Conservation (phyloP, 2,888 invertebrate species). For the Torymus tubicola region DNA sequence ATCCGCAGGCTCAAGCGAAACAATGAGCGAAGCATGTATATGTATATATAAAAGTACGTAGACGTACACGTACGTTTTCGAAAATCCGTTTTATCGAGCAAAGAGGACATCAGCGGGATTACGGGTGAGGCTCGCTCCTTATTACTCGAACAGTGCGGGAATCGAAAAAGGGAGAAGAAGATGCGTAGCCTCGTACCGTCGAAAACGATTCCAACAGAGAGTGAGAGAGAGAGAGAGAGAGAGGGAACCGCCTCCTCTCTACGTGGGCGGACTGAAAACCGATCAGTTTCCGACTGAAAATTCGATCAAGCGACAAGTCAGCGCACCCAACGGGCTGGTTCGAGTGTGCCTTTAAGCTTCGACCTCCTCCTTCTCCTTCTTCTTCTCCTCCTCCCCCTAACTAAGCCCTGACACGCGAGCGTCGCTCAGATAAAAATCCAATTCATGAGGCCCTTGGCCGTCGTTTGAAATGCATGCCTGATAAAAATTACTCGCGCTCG, state of each 20-base stretch:
- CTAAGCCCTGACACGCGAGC: conserved; percentile 49
- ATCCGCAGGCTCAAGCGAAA: conserved; percentile 13
- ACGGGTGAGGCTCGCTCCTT: conserved; percentile 18
- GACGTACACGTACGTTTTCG: conserved; percentile 13
- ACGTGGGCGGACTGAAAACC: conserved; percentile 57
- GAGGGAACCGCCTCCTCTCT: conserved; percentile 26
- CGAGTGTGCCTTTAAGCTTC: conserved; percentile 47
- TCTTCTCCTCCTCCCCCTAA: background rate
- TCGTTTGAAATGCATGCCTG: conserved; percentile 23
- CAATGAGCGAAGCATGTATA: background rate
- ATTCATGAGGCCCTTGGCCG: conserved; percentile 30
- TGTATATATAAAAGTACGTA: background rate
- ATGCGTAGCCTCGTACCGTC: conserved; percentile 39
- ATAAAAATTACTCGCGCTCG: conserved; percentile 34
- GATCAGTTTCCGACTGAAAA: conserved; percentile 55
- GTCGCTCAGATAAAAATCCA: conserved; percentile 52
- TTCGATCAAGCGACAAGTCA: conserved; percentile 58
- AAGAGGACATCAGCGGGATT: conserved; percentile 5
- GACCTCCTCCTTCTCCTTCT: conserved; percentile 29
- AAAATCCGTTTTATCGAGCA: conserved; percentile 20
- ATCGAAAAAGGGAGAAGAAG: background rate
- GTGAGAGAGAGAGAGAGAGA: conserved; percentile 25
- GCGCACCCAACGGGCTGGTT: conserved; percentile 44
- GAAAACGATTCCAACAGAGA: conserved; percentile 52
- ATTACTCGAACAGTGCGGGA: conserved; percentile 18